Percentiles rank a stretch among this genome's conserved stretches.
Evolutionary conservation across 2,797 vertebrate genomes (phyloP).

Genomic region (Bradypus variegatus): DNA sequence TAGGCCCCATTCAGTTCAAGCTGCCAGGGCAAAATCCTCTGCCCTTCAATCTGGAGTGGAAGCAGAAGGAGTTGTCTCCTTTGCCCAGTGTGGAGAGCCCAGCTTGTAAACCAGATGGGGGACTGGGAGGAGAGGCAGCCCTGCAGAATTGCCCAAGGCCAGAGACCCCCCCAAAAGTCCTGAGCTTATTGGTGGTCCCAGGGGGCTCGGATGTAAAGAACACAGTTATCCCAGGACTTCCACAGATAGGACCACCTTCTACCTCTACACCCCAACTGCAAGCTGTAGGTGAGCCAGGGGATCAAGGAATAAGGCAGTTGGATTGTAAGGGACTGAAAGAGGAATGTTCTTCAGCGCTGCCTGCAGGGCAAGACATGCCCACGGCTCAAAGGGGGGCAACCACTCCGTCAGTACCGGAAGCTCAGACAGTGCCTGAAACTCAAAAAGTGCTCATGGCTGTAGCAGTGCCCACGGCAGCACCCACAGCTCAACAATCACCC

Average conservation of each 20-base stretch:
- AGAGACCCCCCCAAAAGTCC: slow-evolving; percentile 29
- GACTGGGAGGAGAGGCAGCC: slow-evolving; percentile 18
- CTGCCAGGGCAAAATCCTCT: slow-evolving; percentile 53
- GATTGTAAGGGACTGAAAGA: slow-evolving; percentile 14
- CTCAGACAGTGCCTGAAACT: slow-evolving; percentile 46
- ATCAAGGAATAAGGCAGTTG: background rate
- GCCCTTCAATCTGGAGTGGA: slow-evolving; percentile 65
- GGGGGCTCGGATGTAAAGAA: background rate
- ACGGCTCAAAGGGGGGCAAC: background rate
- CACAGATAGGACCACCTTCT: slow-evolving; percentile 36
- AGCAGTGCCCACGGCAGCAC: background rate
- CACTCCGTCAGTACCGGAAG: background rate
- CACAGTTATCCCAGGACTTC: background rate
- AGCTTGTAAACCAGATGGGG: background rate
- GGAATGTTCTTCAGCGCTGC: background rate
- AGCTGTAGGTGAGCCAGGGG: background rate
- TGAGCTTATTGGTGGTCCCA: slow-evolving; percentile 49
- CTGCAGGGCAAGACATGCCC: background rate
- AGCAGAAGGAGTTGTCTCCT: slow-evolving; percentile 51
- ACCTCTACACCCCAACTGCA: background rate
- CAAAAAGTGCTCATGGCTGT: background rate
- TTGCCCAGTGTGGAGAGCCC: slow-evolving; percentile 45
- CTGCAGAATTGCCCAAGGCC: slow-evolving; percentile 30
- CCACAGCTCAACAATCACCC: background rate
- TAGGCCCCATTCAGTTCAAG: slow-evolving; percentile 59